Base-by-base conservation (phyloP, 2,888 invertebrate species). In the Himalopsyche japonica region DNA sequence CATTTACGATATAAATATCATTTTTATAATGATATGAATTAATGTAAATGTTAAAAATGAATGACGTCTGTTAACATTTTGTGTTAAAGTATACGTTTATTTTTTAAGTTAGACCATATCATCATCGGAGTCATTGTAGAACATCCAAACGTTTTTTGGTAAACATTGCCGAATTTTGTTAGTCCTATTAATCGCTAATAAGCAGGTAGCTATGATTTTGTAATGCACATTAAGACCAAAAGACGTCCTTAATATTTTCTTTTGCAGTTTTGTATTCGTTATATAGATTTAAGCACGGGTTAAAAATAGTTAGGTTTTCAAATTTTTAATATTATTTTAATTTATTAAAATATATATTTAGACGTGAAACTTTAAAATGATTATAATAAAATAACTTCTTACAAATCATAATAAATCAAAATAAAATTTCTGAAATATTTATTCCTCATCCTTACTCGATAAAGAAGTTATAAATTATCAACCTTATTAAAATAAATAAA, bases 111-210 rank as follows among this genome's bases (percentile, higher is more conserved):
- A 49, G 0, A n/a, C 49, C 6, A 18, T 49, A 57, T 57, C 10
- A 57, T 57, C 24, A 20, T 57, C 5, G 57, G 20, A 57, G 57
- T 49, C 57, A 57, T 20, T 20, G 57, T 57, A 57, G 57, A 57
- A 20, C 20, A 57, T 57, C 20, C 15, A 24, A 24, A 8, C 8
- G 5, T 57, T 57, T 57, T 57, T n/a, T 57, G 6, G 57, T 57
- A 57, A 57, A 24, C 57, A 57, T n/a, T 57, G 57, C 57, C 57
- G 57, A 57, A 57, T 57, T 49, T 57, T 5, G 57, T 57, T 20
- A 20, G 57, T 84, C 81, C 76, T 84, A 84, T 86, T 84, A 82
- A 84, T 86, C 81, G 81, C 79, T 86, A 86, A 86, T 86, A 86
- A 84, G 86, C 86, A 81, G 86, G 82, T 86, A 86, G 85, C 85